A percentile compares a stretch with the other conserved stretches of the same genome.
These are phyloP conservation scores for Anseranas semipalmata DNA, from an alignment of 2,113 vertebrate genomes.

Conservation along the genomic window DNA sequence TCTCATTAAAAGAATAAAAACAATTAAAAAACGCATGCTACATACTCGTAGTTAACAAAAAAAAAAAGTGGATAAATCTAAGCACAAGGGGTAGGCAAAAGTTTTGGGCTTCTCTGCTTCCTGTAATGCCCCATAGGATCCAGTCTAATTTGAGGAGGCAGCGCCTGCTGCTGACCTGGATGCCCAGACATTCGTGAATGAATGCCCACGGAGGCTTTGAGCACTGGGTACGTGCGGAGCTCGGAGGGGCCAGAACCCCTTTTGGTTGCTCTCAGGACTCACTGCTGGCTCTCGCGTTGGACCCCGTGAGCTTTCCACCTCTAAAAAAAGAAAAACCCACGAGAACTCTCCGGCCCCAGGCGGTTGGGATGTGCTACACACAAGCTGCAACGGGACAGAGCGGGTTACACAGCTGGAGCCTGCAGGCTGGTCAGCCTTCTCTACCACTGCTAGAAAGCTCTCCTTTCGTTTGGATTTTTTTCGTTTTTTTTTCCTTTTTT, in stretches of 20 bases:
- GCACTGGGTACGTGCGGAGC: background rate
- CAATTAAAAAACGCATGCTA: conserved; percentile 48
- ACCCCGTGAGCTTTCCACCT: conserved; percentile 54
- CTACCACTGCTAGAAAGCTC: conserved; percentile 60
- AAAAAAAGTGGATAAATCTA: conserved; percentile 16
- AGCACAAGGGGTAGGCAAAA: conserved; percentile 27
- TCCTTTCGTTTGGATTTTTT: background rate
- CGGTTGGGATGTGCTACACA: conserved; percentile 35
- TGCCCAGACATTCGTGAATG: background rate
- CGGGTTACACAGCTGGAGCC: conserved; percentile 49
- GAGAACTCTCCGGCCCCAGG: background rate
- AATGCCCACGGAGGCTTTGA: rapidly evolving
- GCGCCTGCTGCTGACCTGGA: conserved; percentile 8
- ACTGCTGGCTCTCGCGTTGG: conserved; percentile 40
- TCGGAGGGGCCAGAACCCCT: conserved; percentile 29
- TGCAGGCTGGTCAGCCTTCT: conserved; percentile 63
- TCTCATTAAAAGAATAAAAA: conserved; percentile 65
- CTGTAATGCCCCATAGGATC: conserved; percentile 6
- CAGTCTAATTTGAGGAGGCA: conserved; percentile 30
- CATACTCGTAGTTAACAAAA: conserved; percentile 15
- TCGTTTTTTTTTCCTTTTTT: no score
- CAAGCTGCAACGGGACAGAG: conserved; percentile 64
- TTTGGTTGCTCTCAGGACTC: conserved; percentile 18
- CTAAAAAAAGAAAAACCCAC: background rate
- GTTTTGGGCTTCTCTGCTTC: conserved; percentile 29